Evolutionary conservation across 2,888 invertebrate genomes (phyloP).

Genomic region (Drosophila kanekoi): DNA sequence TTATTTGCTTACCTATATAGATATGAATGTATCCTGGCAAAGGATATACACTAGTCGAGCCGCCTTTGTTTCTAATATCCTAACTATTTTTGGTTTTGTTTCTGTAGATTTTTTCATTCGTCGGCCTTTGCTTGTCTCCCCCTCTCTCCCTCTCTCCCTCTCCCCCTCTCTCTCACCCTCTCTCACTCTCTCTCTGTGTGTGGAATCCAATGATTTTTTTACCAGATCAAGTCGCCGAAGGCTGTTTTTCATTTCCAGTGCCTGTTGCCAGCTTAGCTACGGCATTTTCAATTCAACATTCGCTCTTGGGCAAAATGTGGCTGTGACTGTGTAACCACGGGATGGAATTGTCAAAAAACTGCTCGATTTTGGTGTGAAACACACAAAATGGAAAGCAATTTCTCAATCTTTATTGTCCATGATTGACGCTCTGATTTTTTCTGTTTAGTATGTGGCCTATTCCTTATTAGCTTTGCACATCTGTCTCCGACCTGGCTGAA

Average conservation of each 20-base stretch:
- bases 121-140: no score
- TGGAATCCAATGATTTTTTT: conserved; percentile 58
- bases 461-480: conserved; percentile 13
- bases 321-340: conserved; percentile 20
- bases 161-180: no score
- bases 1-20: no score
- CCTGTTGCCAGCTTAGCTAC: conserved; percentile 43
- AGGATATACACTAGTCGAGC: conserved; percentile 2
- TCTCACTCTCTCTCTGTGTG: no score
- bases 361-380: conserved; percentile 15
- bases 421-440: conserved; percentile 23
- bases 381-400: conserved; percentile 29
- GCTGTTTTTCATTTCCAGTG: conserved; percentile 32
- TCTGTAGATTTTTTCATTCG: conserved; percentile 40
- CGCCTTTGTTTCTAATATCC: neutral
- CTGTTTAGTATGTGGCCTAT: neutral
- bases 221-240: conserved; percentile 53
- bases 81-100: conserved; percentile 16
- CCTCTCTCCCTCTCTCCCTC: no score
- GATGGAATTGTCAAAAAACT: conserved; percentile 28
- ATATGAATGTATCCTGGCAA: neutral
- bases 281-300: conserved; percentile 57
- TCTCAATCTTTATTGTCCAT: conserved; percentile 48
- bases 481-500: neutral
- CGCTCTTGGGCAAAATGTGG: conserved; percentile 40